Base-by-base conservation (phyloP, 2,888 invertebrate species). In the Hyposoter dolosus region DNA sequence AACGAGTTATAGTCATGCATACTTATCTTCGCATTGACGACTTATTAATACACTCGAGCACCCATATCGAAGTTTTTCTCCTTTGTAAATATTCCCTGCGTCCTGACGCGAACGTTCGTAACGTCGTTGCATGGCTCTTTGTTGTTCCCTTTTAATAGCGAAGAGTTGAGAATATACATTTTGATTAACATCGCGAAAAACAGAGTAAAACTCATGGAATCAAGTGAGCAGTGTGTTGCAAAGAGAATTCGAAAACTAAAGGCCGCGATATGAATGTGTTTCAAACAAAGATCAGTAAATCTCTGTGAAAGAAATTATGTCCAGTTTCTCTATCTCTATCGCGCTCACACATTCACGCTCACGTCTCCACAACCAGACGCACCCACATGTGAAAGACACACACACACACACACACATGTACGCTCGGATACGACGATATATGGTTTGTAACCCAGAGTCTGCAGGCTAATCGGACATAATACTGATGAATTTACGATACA, bases 401-500 rank as follows among this genome's bases (percentile, higher is more conserved):
- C 68, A 43, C 43, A 68, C 15, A 66, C 65, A 23, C 78, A 74
- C 56, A 74, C 28, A 60, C 56, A 12, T 74, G n/a, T 7, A 40
- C 4, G 40, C 40, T 19, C 19, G 60, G 7, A n/a, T 56, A 81
- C 87, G 82, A 88, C 88, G 87, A 86, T 89, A 87, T 84, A 85
- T 84, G 76, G 71, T 79, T 75, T 43, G 81, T 84, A 85, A 84
- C 84, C 87, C 85, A 86, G 87, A 82, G 83, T 76, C 79, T 89
- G 89, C 88, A 90, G 90, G 90, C 88, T 90, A 90, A 90, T 90
- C 90, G 89, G 87, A 85, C 87, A 87, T 90, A 90, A 91, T 88
- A 85, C 89, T 89, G 91, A 91, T 90, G 89, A 91, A 90, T 91
- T 91, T 91, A 90, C 87, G 90, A 90, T 85, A 87, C 87, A 87